These are phyloP conservation scores for Mastigias papua DNA, from an alignment of 30 jellyfish, hydroid and myxozoan species.

Conservation along the genomic window DNA sequence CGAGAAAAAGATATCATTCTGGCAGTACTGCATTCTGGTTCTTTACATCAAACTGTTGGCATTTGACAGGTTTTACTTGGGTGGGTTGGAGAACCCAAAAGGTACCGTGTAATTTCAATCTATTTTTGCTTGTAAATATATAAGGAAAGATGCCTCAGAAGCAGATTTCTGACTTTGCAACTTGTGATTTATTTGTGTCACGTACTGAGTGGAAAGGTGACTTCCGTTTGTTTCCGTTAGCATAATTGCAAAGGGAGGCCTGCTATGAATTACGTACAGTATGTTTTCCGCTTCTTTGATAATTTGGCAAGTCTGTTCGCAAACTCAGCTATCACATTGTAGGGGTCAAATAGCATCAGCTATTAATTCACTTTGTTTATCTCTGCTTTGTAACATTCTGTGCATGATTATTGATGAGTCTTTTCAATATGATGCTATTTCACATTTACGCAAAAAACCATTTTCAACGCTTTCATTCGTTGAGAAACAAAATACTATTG, in stretches of 20 bases:
- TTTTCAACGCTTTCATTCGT: constrained; percentile 27
- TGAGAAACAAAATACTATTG: constrained; percentile 30
- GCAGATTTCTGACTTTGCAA: neutral
- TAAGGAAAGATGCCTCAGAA: neutral
- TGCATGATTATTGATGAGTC: constrained; percentile 24
- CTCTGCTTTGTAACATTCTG: neutral
- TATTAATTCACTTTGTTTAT: neutral
- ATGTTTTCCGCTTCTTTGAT: neutral
- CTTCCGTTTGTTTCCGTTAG: no score
- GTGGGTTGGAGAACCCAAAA: neutral
- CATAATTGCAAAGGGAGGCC: neutral
- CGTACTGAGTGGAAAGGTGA: no score
- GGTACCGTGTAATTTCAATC: neutral
- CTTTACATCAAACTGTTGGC: neutral
- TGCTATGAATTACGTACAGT: neutral
- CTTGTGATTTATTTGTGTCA: no score
- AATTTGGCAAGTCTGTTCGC: neutral
- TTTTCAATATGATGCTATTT: constrained; percentile 28
- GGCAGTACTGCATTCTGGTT: neutral
- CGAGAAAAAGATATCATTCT: neutral
- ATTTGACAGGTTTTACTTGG: neutral
- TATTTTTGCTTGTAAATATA: neutral
- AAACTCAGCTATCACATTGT: neutral
- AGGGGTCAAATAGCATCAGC: neutral
- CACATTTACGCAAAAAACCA: constrained; percentile 31